phyloP scores from a whole-genome alignment of 2,888 invertebrate genomes.

The Nymphalis c-album region DNA sequence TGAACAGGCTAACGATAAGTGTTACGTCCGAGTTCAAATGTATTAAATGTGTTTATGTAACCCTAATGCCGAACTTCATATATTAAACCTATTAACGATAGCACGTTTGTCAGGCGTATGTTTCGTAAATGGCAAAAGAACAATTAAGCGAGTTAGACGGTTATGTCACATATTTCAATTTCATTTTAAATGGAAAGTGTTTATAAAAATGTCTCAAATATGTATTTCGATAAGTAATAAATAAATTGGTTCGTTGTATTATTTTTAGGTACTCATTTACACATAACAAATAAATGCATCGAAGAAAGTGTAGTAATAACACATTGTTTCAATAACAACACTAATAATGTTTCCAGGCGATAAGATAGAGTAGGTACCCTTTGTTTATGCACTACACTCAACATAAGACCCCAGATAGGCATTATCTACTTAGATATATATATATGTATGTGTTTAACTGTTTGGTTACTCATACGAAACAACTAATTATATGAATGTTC shows the following conservation, averaged over 20 bases:
- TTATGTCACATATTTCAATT: not conserved
- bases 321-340: slow-evolving; percentile 51
- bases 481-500: slow-evolving; percentile 12
- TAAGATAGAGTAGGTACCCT: slow-evolving; percentile 69
- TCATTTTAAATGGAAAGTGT: not conserved
- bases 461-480: slow-evolving; percentile 28
- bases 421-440: slow-evolving; percentile 57
- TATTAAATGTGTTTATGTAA: slow-evolving; percentile 26
- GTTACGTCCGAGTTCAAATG: slow-evolving; percentile 39
- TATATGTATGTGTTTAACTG: slow-evolving; percentile 48
- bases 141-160: not conserved
- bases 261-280: too few relatives aligned
- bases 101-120: not conserved
- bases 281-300: not conserved
- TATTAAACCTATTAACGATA: not conserved
- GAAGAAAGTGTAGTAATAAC: slow-evolving; percentile 10
- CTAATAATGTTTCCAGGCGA: slow-evolving; percentile 64
- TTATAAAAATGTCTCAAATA: too few relatives aligned
- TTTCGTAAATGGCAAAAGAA: not conserved
- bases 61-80: slow-evolving; percentile 14
- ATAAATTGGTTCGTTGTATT: too few relatives aligned
- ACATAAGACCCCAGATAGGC: slow-evolving; percentile 67
- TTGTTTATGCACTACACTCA: slow-evolving; percentile 71
- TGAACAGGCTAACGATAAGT: slow-evolving; percentile 38
- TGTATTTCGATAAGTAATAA: too few relatives aligned